Base-by-base conservation (phyloP, 2,888 invertebrate genomes). In the Plebejus argus region DNA sequence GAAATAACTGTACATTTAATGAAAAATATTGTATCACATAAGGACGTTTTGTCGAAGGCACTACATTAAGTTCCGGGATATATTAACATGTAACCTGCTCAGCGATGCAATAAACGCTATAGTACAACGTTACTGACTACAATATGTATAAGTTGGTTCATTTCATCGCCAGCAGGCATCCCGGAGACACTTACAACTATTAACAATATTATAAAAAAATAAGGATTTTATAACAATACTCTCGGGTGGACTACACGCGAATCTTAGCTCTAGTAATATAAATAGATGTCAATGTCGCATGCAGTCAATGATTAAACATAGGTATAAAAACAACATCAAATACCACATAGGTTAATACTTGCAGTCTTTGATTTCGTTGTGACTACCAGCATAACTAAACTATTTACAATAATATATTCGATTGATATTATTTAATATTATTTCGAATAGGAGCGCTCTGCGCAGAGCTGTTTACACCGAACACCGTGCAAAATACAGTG, bases 341-440 rank as follows among this genome's bases (percentile, higher is more conserved):
- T 85, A 85, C 84, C 85, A 88, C 85, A 66, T 66, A 33, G 66
- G 83, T 87, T 85, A 90, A 90, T 87, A 91, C 91, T 88, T 84
- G 93, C 93, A 93, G 93, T 94, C 93, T 94, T 93, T 91, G 89
- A 90, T 90, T 92, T 91, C 92, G 90, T 93, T 93, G 94, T 93
- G 93, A 94, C 93, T 92, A 94, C 91, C 88, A 92, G 91, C 89
- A 88, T 91, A 86, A 85, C 82, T 85, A 86, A 80, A 85, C 87
- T 92, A 92, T 92, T 88, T 91, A 93, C 91, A 92, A 85, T 83
- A 56, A 12, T 78, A 86, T 90, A 92, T 91, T 92, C 91, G 91
- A 92, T 89, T 85, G 85, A 84, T 74, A 78, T 77, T 78, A 80
- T 75, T 33, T 70, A 76, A 76, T 78, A 79, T 85, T 86, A 89